phyloP scores from a whole-genome alignment of 53 echinoderm and acorn worm genomes.

The Arbacia lixula region DNA sequence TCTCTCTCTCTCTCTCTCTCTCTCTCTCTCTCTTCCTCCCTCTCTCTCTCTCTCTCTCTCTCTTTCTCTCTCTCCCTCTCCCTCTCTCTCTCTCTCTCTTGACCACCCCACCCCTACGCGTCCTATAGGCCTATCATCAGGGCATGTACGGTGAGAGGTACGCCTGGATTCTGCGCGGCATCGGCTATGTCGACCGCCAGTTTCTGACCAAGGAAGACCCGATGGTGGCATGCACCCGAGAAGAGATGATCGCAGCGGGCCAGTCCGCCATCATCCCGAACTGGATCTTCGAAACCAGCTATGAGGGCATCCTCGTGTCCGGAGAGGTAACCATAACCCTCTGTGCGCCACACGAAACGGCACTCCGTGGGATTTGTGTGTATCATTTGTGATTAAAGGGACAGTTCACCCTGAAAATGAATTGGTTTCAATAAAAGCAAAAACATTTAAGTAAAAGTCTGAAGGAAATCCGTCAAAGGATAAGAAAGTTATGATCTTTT shows the following conservation, averaged over 20 bases:
- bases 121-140: conserved; percentile 67
- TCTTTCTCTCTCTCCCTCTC: not conserved
- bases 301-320: conserved; percentile 17
- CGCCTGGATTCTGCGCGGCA: conserved; percentile 77
- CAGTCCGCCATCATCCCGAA: conserved; percentile 67
- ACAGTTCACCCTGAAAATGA: too few relatives aligned
- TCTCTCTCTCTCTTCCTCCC: not conserved
- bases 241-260: conserved; percentile 53
- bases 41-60: not conserved
- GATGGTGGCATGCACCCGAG: conserved; percentile 35
- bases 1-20: not conserved
- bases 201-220: conserved; percentile 59
- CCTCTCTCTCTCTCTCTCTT: not conserved
- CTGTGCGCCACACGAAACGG: too few relatives aligned
- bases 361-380: too few relatives aligned
- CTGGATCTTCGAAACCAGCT: conserved; percentile 61
- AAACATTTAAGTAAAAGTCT: too few relatives aligned
- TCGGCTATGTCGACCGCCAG: conserved; percentile 62
- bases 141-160: conserved; percentile 74
- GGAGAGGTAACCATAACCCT: conserved; percentile 54
- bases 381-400: too few relatives aligned
- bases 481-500: too few relatives aligned
- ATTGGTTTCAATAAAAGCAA: too few relatives aligned
- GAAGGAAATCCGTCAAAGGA: too few relatives aligned
- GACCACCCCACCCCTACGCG: not conserved